Evolutionary conservation across 2,888 invertebrate genomes (phyloP), one percentile per base, ranked within the genome.

Genomic region (Hyalella azteca): DNA sequence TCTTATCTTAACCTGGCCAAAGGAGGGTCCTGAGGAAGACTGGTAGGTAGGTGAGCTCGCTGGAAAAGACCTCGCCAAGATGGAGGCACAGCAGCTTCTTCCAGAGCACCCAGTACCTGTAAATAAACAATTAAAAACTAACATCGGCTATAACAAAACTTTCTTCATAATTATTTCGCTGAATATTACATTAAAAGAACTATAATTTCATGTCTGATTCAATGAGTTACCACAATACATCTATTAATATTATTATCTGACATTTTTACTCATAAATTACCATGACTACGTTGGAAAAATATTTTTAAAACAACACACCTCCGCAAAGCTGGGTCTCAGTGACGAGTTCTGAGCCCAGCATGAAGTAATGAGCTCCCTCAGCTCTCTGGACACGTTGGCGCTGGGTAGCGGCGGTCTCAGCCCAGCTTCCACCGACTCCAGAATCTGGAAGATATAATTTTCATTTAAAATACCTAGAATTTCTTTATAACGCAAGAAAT

Each of bases 261-360:
- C n/a, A n/a, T n/a, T n/a, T n/a, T n/a, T n/a, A n/a, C n/a, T n/a
- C n/a, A n/a, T n/a, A n/a, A n/a, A n/a, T n/a, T n/a, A n/a, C n/a
- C n/a, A n/a, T n/a, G n/a, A n/a, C n/a, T n/a, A n/a, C n/a, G n/a
- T n/a, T n/a, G n/a, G n/a, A n/a, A n/a, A n/a, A n/a, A n/a, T n/a
- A n/a, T n/a, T n/a, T n/a, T n/a, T n/a, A n/a, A n/a, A n/a, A n/a
- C n/a, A n/a, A n/a, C n/a, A n/a, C 26, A 66, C 66, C 50, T 83
- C 83, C 50, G 81, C 81, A 40, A 83, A 83, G 73, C 81, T 83
- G 1, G 83, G 83, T 36, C 83, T 66, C 15, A 81, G 80, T 32
- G 83, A 80, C 19, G 83, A 80, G 36, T 83, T 83, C 59, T 83
- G 83, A 40, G 83, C 83, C 83, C 83, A 83, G 78, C 83, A 83